These are phyloP conservation scores for Chrysolina oricalcia DNA, from an alignment of 2,888 invertebrate genomes.

Conservation along the genomic window DNA sequence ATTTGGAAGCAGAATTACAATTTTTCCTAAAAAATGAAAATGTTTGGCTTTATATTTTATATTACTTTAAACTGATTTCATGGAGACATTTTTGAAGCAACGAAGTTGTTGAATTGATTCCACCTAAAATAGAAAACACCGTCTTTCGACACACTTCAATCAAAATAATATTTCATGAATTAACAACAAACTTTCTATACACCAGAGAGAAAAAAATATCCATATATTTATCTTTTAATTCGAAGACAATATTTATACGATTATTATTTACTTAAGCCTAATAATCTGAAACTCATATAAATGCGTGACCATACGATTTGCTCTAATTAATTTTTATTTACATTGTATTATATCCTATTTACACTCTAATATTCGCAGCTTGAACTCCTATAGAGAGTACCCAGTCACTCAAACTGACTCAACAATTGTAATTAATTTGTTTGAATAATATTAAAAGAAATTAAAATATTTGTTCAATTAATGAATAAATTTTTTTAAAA, in stretches of 20 bases:
- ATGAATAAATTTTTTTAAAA: too few relatives aligned
- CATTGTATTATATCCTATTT: neutral
- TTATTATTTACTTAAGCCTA: slow-evolving; percentile 1
- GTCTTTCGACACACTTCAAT: neutral
- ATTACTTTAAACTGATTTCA: too few relatives aligned
- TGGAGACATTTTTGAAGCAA: neutral
- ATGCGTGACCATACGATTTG: neutral
- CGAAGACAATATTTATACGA: slow-evolving; percentile 8
- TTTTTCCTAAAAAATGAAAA: too few relatives aligned
- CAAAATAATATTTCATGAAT: neutral
- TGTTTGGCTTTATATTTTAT: too few relatives aligned
- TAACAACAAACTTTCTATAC: neutral
- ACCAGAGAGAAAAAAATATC: neutral
- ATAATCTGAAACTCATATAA: neutral
- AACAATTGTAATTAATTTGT: too few relatives aligned
- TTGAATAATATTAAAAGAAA: too few relatives aligned
- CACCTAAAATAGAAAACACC: neutral
- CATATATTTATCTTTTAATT: slow-evolving; percentile 3
- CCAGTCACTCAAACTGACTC: neutral
- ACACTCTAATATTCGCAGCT: neutral
- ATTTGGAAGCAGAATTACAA: too few relatives aligned
- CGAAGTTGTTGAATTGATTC: neutral
- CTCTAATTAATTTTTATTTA: neutral
- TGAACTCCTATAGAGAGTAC: neutral
- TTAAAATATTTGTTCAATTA: too few relatives aligned